Percentiles rank a stretch among this genome's conserved stretches.
These are phyloP conservation scores for Delphinapterus leucas DNA, from an alignment of 2,113 vertebrate genomes.

Conservation along the genomic window DNA sequence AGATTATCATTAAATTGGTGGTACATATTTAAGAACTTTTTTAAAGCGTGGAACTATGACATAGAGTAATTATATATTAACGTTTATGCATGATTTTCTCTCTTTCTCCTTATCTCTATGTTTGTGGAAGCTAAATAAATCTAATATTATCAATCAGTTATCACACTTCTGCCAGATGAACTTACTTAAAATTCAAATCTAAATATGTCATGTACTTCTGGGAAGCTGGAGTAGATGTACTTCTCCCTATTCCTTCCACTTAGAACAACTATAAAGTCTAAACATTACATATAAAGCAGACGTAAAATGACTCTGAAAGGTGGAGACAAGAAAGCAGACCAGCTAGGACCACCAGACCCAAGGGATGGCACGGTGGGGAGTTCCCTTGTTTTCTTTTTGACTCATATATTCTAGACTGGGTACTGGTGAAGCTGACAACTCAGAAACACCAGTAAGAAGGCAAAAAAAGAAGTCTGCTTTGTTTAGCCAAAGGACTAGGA, in stretches of 20 bases:
- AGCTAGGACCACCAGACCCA: background rate
- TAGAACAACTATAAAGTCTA: background rate
- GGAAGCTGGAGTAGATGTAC: background rate
- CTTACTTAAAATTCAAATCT: background rate
- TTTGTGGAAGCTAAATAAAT: background rate
- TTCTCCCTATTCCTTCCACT: background rate
- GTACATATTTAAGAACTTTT: background rate
- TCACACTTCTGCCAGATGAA: background rate
- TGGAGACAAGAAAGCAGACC: background rate
- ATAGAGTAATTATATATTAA: background rate
- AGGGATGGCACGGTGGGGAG: background rate
- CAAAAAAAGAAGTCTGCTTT: background rate
- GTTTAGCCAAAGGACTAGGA: background rate
- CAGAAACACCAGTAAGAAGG: background rate
- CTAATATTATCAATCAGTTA: background rate
- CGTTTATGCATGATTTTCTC: background rate
- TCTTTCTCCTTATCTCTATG: background rate
- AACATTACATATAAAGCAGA: background rate
- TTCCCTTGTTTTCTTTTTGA: background rate
- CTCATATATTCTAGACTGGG: background rate
- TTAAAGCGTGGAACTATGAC: background rate
- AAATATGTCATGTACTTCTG: background rate
- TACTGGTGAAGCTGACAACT: background rate
- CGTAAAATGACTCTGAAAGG: background rate
- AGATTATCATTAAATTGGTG: slow-evolving; percentile 12